These are phyloP conservation scores for Sardinella longiceps DNA, from an alignment of 2,797 vertebrate genomes.

Conservation along the genomic window DNA sequence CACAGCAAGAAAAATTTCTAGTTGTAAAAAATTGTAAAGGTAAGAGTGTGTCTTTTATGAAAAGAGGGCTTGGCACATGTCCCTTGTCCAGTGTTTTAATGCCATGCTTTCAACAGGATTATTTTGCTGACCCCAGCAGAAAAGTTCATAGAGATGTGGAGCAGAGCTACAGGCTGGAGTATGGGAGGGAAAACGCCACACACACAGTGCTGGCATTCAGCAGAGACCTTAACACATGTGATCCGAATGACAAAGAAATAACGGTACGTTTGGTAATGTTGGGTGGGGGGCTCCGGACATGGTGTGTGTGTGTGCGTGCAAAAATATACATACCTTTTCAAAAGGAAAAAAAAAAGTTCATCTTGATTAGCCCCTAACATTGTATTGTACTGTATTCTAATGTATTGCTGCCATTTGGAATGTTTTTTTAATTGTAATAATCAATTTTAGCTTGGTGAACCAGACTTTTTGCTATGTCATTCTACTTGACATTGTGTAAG, in stretches of 20 bases:
- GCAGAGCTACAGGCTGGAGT: conserved; percentile 83
- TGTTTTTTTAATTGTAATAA: no score
- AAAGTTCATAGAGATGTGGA: conserved; percentile 76
- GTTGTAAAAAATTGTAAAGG: background rate
- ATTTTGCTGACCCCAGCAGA: conserved; percentile 80
- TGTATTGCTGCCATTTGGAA: no score
- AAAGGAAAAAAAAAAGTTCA: no score
- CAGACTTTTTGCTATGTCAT: no score
- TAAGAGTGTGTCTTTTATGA: background rate
- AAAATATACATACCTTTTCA: no score
- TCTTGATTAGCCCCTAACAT: no score
- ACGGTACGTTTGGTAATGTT: conserved; percentile 68
- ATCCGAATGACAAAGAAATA: conserved; percentile 79
- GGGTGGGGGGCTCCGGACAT: background rate
- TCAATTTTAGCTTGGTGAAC: no score
- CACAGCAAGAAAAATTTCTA: background rate
- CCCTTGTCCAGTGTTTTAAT: background rate
- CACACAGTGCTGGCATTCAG: conserved; percentile 83
- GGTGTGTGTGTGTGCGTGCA: no score
- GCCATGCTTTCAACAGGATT: conserved; percentile 74
- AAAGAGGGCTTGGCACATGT: background rate
- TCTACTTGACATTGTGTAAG: no score
- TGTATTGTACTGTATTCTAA: no score
- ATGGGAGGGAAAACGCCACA: conserved; percentile 83
- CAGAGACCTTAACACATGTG: conserved; percentile 82